Base-by-base conservation (phyloP, 1,140 invertebrate genomes). In the Conopomorpha cramerella region DNA sequence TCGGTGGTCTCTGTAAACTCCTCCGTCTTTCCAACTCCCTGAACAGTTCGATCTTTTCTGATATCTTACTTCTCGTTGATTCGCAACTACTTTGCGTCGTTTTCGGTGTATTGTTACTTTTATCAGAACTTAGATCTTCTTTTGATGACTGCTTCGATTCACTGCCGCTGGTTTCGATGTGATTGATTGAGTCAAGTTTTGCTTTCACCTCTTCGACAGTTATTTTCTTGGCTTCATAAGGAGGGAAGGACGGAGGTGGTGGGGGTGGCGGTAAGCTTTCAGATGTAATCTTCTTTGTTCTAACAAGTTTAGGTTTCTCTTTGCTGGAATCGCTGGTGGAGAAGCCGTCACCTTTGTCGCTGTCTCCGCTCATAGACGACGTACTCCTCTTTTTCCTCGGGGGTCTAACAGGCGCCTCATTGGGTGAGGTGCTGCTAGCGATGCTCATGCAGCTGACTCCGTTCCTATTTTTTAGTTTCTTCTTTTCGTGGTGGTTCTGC, bases 371-470 rank as follows among this genome's bases (percentile, higher is more conserved):
- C 3, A 81, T 41, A 2, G 83, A 83, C 39, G 80, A 84, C 17
- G 72, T 78, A 11, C 82, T 79, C 35, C 79, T 73, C 40, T 83
- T 76, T 53, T 82, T 84, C 33, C 84, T 76, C 0, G 79, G 80
- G 2, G 81, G 84, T 50, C 81, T 59, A 1, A 83, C 67, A 14
- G 81, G 80, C 2, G 45, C 71, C 39, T 72, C 78, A 70, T 45
- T 59, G 2, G 60, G 60, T 3, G 68, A 65, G 30, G 74, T 57
- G 56, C 81, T 83, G 52, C 82, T 83, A 0, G 84, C 82, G 26
- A 86, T 74, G 59, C 86, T 87, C 38, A 86, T 79, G 51, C 86
- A 86, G 36, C 85, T 86, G 7, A 88, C 77, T 10, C 89, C 89
- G 42, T 89, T 89, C 43, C 66, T 80, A 51, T 80, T 89, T 61